Conservation (phyloP, 2,888 invertebrate species). For the Drosophila cognata region DNA sequence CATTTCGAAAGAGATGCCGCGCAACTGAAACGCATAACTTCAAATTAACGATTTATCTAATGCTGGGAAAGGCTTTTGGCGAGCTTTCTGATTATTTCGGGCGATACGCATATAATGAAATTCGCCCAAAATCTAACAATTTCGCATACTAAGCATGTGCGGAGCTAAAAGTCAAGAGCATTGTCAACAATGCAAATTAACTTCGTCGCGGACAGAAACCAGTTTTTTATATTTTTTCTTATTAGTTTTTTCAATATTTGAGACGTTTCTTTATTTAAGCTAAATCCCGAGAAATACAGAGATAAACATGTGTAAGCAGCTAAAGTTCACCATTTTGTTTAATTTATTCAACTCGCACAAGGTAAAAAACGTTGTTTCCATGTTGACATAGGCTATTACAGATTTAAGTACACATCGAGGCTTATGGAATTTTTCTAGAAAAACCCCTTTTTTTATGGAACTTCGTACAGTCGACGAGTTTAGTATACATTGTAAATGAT, state of each 20-base stretch:
- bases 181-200: constrained; percentile 54
- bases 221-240: constrained; percentile 31
- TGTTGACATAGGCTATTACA: constrained; percentile 43
- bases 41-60: not conserved
- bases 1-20: not conserved
- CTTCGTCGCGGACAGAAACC: constrained; percentile 35
- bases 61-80: not conserved
- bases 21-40: not conserved
- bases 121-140: constrained; percentile 3
- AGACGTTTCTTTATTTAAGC: constrained; percentile 7
- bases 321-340: constrained; percentile 17
- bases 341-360: not conserved
- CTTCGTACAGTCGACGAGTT: constrained; percentile 1
- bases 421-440: not conserved
- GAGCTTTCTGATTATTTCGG: constrained; percentile 15
- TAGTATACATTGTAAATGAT: constrained; percentile 8
- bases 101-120: constrained; percentile 34
- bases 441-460: not conserved
- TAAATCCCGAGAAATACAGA: constrained; percentile 10
- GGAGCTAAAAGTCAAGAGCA: constrained; percentile 7
- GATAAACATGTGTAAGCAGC: constrained; percentile 1
- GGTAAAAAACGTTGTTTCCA: constrained; percentile 20
- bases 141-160: constrained; percentile 3
- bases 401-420: constrained; percentile 14
- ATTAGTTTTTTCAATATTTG: constrained; percentile 8